Evolutionary conservation across 2,113 vertebrate genomes (phyloP).

Genomic region (Falco punctatus): DNA sequence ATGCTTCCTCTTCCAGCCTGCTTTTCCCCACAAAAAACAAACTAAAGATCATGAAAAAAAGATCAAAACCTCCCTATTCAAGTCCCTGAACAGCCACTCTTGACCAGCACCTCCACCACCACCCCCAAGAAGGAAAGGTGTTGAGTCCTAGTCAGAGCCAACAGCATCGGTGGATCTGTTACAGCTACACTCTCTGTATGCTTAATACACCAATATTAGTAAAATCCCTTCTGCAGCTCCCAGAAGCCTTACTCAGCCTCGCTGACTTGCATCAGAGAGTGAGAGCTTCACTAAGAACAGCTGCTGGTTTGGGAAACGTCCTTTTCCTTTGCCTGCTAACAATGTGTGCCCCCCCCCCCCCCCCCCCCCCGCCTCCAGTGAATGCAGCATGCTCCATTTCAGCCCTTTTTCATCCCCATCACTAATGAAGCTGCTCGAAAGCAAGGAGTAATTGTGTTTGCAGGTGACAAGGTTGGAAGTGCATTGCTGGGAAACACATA

Average conservation of each 20-base stretch:
- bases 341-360: background rate
- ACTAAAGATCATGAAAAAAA: background rate
- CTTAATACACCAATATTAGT: background rate
- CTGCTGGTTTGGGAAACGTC: no score
- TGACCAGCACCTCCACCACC: background rate
- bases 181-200: background rate
- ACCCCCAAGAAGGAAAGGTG: background rate
- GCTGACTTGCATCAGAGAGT: background rate
- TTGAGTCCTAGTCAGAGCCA: background rate
- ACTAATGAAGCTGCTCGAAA: conserved; percentile 35
- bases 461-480: conserved; percentile 61
- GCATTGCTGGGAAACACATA: conserved; percentile 21
- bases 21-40: background rate
- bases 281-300: background rate
- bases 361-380: background rate
- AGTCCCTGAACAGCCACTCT: background rate
- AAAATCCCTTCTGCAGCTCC: background rate
- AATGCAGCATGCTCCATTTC: conserved; percentile 29
- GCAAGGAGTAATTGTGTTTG: conserved; percentile 61
- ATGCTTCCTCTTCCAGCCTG: background rate
- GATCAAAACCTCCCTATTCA: background rate
- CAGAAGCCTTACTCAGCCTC: background rate
- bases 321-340: no score
- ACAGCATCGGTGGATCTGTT: background rate
- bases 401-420: background rate